Evolutionary conservation across 2,113 vertebrate species (phyloP).

Genomic region (Platysteira castanea): DNA sequence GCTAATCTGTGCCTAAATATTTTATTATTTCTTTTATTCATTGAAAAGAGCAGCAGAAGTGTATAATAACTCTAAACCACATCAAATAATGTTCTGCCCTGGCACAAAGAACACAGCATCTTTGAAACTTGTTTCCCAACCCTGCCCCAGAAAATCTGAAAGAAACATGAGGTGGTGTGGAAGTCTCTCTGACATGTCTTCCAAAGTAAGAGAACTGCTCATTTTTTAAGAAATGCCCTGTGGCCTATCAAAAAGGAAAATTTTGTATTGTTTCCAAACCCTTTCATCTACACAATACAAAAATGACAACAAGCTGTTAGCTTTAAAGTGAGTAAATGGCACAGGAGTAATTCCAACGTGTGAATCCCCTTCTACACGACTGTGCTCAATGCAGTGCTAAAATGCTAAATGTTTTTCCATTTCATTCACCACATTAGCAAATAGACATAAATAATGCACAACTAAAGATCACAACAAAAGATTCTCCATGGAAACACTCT

Average conservation of each 20-base stretch:
- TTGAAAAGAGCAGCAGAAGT: background rate
- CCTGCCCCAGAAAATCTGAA: background rate
- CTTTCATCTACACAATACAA: background rate
- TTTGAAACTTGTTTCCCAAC: background rate
- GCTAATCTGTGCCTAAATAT: slow-evolving; percentile 16
- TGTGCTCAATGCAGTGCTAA: background rate
- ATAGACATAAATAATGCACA: background rate
- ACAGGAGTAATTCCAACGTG: background rate
- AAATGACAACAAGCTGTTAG: background rate
- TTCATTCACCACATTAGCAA: background rate
- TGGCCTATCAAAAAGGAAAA: background rate
- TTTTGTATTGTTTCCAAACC: background rate
- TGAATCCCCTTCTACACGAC: background rate
- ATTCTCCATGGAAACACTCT: background rate
- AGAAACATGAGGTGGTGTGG: background rate
- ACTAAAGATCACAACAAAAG: background rate
- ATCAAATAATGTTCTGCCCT: background rate
- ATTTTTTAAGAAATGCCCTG: background rate
- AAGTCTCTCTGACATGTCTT: background rate
- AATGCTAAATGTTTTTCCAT: background rate
- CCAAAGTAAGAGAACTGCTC: background rate
- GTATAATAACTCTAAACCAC: background rate
- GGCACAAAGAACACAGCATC: background rate
- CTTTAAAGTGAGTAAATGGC: background rate
- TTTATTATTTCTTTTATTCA: background rate